Evolutionary conservation across 2,888 invertebrate genomes (phyloP), one percentile per base, ranked within the genome.

Genomic region (Nephrotoma appendiculata): DNA sequence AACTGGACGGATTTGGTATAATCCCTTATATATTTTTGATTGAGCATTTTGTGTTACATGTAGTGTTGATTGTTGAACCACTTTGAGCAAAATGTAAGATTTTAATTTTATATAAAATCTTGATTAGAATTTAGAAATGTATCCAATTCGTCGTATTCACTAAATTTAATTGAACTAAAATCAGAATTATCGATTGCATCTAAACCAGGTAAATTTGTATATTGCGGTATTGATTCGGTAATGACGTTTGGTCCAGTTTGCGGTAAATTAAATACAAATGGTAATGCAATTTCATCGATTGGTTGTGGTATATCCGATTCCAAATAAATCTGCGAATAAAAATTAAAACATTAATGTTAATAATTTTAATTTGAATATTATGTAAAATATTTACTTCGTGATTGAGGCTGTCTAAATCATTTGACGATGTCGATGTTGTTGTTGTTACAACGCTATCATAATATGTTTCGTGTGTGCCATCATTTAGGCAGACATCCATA

Each of bases 161-260:
- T 85, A 44, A 85, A 85, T 85, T 85, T 85, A 44, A 85, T 85
- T 85, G 85, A 85, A 85, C 85, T 85, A 85, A 85, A 85, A 85
- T 85, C 85, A 44, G 85, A 44, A 44, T 42, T 85, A 44, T 85
- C 85, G 44, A 85, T 85, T 44, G 85, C 11, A 85, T 85, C 85
- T 45, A 85, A 9, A 19, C 85, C 85, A 85, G 85, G 85, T 85
- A 85, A 85, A 85, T 44, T 85, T 85, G 85, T 44, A 45, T 44
- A 85, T 85, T 85, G 85, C 45, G 85, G 85, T 85, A 85, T 85
- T 31, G 85, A 44, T 85, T 85, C 85, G 42, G 85, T 85, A 45
- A 85, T 85, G 9, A 85, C 85, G 45, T 85, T 85, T 85, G 85
- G 85, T 44, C 85, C 85, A 44, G n/a, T 85, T 85, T 85, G 85